Percentiles rank a stretch among this genome's conserved stretches.
Evolutionary conservation across 2,888 invertebrate species (phyloP).

Genomic region (Erebia palarica): DNA sequence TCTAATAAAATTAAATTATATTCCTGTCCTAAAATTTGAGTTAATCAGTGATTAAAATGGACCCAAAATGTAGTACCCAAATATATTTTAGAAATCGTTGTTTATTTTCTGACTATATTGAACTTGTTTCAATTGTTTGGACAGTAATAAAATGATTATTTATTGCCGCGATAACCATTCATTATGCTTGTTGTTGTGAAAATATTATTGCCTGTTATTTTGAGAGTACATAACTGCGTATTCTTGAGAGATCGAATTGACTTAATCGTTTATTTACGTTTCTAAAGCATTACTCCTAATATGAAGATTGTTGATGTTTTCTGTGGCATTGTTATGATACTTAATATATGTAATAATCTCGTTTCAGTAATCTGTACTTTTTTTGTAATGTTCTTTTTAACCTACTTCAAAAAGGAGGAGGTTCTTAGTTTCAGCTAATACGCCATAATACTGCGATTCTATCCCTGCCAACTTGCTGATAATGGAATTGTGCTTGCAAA

Average conservation of each 20-base stretch:
- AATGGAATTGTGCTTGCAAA: too few species aligned
- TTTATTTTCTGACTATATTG: conserved; percentile 4
- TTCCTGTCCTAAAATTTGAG: too few species aligned
- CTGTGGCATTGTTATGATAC: neutral
- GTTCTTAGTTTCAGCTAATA: too few species aligned
- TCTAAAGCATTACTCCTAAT: neutral
- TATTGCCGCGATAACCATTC: conserved; percentile 28
- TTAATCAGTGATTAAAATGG: neutral
- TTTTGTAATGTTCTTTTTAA: too few species aligned
- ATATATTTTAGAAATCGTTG: neutral
- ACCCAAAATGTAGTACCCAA: neutral
- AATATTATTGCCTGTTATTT: conserved; percentile 28
- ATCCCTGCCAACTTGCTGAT: too few species aligned
- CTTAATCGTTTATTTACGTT: neutral
- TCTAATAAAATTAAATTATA: too few species aligned
- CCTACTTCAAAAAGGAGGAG: too few species aligned
- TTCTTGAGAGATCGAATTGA: conserved; percentile 1
- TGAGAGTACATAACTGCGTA: conserved; percentile 15
- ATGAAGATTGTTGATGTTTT: neutral
- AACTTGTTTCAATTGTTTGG: conserved; percentile 10
- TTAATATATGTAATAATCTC: too few species aligned
- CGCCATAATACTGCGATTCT: too few species aligned
- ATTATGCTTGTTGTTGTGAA: conserved; percentile 25
- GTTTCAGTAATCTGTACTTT: too few species aligned
- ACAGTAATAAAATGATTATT: conserved; percentile 21